These are phyloP conservation scores for Rynchops niger DNA, from an alignment of 2,113 vertebrate genomes.

Conservation along the genomic window DNA sequence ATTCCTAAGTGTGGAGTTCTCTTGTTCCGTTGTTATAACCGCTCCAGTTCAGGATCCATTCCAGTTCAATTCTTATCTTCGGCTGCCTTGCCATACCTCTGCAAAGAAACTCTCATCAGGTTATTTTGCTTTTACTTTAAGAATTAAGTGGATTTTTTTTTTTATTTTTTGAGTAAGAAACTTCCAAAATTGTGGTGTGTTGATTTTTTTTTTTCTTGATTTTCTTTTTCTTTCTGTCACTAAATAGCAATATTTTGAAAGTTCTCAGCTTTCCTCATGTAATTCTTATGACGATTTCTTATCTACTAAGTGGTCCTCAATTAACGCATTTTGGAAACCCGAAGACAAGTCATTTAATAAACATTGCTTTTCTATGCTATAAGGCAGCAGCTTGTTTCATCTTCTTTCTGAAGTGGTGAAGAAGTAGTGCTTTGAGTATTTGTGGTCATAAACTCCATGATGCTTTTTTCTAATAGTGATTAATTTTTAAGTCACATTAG, in stretches of 20 bases:
- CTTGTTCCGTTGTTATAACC: neutral
- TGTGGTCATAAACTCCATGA: neutral
- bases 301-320: neutral
- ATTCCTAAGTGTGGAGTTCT: neutral
- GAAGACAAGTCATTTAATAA: neutral
- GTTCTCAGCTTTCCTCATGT: neutral
- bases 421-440: neutral
- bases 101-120: neutral
- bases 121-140: neutral
- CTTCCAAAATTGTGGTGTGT: rapidly evolving
- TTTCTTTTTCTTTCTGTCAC: neutral
- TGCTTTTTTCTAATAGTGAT: neutral
- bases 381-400: neutral
- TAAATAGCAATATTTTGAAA: neutral
- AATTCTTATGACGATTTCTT: neutral
- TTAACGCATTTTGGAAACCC: neutral
- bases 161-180: neutral
- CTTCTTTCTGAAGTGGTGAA: neutral
- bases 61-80: neutral
- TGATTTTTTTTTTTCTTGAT: too few relatives aligned
- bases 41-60: neutral
- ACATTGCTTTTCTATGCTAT: neutral
- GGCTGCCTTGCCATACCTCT: neutral
- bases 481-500: neutral
- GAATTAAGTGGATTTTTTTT: neutral